phyloP scores from a whole-genome alignment of 2,888 invertebrate species.

The Plusia festucae region DNA sequence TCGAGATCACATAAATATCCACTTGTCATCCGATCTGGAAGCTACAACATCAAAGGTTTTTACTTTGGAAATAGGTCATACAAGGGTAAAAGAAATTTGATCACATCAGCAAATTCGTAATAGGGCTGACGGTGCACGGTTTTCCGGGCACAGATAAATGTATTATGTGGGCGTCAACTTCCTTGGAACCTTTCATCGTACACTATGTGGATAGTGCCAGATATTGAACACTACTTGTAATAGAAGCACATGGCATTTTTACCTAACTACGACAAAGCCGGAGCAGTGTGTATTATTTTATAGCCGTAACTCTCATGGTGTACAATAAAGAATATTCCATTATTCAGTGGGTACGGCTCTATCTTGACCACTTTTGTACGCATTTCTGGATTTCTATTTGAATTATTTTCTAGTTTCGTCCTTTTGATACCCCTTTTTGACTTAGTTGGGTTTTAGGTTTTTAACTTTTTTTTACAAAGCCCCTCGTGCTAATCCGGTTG shows the following conservation, averaged over 20 bases:
- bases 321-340: too few relatives aligned
- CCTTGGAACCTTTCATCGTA: not conserved
- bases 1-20: not conserved
- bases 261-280: too few relatives aligned
- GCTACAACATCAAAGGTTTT: not conserved
- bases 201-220: not conserved
- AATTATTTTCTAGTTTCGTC: too few relatives aligned
- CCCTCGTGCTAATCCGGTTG: too few relatives aligned
- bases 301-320: too few relatives aligned
- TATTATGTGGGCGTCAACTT: not conserved
- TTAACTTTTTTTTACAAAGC: too few relatives aligned
- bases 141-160: slow-evolving; percentile 1
- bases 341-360: too few relatives aligned
- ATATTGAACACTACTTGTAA: not conserved
- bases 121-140: slow-evolving; percentile 1
- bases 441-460: not conserved
- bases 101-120: slow-evolving; percentile 4
- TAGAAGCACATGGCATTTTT: not conserved
- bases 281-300: too few relatives aligned
- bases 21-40: not conserved
- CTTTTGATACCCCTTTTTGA: too few relatives aligned
- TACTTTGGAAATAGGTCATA: slow-evolving; percentile 1
- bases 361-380: too few relatives aligned
- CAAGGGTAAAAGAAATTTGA: not conserved
- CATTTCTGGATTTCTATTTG: too few relatives aligned